These are phyloP conservation scores for Saturnia pavonia DNA, from an alignment of 2,888 invertebrate genomes.

Conservation along the genomic window DNA sequence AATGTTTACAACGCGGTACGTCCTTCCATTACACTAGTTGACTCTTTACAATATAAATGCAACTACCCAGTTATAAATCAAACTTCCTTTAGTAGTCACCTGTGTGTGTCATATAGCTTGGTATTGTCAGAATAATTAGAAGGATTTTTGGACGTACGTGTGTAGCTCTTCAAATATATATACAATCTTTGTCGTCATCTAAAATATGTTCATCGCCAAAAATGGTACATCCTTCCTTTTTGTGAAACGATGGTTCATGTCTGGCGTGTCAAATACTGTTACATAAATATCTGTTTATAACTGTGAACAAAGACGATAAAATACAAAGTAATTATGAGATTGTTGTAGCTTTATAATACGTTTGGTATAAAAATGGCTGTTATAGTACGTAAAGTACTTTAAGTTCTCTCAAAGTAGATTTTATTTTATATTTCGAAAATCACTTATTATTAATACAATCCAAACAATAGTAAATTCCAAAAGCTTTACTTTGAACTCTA, in stretches of 20 bases:
- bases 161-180: conserved; percentile 25
- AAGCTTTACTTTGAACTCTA: not conserved
- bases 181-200: conserved; percentile 25
- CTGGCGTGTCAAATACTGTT: conserved; percentile 1
- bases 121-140: conserved; percentile 38
- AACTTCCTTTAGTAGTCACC: conserved; percentile 58
- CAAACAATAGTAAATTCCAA: not conserved
- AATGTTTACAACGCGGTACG: conserved; percentile 35
- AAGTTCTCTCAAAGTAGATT: not conserved
- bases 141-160: conserved; percentile 4
- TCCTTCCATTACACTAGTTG: conserved; percentile 26
- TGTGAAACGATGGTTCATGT: conserved; percentile 12
- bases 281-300: not conserved
- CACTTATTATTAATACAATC: not conserved
- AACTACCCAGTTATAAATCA: conserved; percentile 53
- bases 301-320: not conserved
- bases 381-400: no score
- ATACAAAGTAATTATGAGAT: not conserved
- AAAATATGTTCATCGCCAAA: conserved; percentile 17
- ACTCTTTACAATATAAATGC: conserved; percentile 22
- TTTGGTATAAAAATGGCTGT: no score
- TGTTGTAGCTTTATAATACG: not conserved
- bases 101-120: conserved; percentile 44
- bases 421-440: not conserved
- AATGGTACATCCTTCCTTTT: conserved; percentile 22